These are phyloP conservation scores for Squalus acanthias DNA, from an alignment of 2,797 vertebrate species.

Conservation along the genomic window DNA sequence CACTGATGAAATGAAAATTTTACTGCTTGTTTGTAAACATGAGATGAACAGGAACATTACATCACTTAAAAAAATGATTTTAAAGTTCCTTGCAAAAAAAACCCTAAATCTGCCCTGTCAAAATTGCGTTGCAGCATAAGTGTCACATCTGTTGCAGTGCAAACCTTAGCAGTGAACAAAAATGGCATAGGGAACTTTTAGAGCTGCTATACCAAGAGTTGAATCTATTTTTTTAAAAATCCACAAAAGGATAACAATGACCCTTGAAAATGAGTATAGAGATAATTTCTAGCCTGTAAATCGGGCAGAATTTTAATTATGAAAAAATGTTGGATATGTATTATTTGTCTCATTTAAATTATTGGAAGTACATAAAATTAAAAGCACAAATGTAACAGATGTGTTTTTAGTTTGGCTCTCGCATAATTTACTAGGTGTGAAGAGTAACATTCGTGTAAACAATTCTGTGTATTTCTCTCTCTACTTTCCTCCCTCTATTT, in stretches of 20 bases:
- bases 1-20: not conserved
- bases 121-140: not conserved
- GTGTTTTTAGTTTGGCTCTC: not conserved
- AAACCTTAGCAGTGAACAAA: not conserved
- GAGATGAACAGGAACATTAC: not conserved
- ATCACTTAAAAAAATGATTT: not conserved
- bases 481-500: too few relatives aligned
- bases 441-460: not conserved
- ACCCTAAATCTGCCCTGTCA: not conserved
- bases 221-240: not conserved
- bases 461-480: too few relatives aligned
- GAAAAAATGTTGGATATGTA: not conserved
- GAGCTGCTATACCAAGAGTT: not conserved
- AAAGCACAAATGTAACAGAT: not conserved
- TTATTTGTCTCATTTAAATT: not conserved
- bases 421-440: not conserved
- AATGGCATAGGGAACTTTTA: not conserved
- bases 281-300: not conserved
- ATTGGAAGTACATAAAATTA: not conserved
- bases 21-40: not conserved
- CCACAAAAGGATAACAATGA: not conserved
- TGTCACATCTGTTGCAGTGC: not conserved
- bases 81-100: not conserved
- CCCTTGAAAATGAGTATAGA: not conserved
- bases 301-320: not conserved